Percentiles rank a stretch among this genome's conserved stretches.
Conservation (phyloP, 2,888 invertebrate genomes). For the Zygaena filipendulae region DNA sequence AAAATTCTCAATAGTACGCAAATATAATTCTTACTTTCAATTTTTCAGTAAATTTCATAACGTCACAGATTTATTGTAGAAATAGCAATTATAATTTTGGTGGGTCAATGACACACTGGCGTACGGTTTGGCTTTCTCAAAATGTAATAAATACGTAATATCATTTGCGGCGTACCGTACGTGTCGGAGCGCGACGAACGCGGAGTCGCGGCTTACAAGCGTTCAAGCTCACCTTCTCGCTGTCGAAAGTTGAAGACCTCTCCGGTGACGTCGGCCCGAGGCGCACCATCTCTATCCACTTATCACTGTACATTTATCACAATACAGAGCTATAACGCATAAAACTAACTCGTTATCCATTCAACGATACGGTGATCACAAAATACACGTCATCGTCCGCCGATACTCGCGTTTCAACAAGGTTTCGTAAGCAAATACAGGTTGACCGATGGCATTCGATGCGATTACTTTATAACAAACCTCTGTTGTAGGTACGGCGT, state of each 20-base stretch:
- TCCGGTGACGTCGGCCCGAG: slow-evolving; percentile 38
- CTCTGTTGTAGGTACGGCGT: slow-evolving; percentile 25
- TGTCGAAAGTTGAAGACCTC: slow-evolving; percentile 43
- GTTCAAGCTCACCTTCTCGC: slow-evolving; percentile 46
- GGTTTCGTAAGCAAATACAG: slow-evolving; percentile 43
- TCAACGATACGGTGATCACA: slow-evolving; percentile 22
- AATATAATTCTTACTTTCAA: too few species aligned
- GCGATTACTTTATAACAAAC: slow-evolving; percentile 50
- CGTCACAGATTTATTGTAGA: too few species aligned
- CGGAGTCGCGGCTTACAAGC: too few species aligned
- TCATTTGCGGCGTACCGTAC: too few species aligned
- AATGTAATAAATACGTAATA: too few species aligned
- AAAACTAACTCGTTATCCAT: slow-evolving; percentile 9
- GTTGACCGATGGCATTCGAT: slow-evolving; percentile 30
- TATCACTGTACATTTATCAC: slow-evolving; percentile 51
- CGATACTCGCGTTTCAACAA: slow-evolving; percentile 51
- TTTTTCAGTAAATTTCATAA: too few species aligned
- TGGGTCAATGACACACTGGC: too few species aligned
- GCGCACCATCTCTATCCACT: slow-evolving; percentile 61
- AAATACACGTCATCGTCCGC: slow-evolving; percentile 38
- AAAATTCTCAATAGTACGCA: too few species aligned
- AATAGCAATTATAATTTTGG: too few species aligned
- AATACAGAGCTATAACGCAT: background rate
- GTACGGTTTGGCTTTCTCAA: too few species aligned
- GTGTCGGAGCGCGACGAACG: too few species aligned